Base-by-base conservation (phyloP, 2,113 vertebrate species). In the Barbus barbus region DNA sequence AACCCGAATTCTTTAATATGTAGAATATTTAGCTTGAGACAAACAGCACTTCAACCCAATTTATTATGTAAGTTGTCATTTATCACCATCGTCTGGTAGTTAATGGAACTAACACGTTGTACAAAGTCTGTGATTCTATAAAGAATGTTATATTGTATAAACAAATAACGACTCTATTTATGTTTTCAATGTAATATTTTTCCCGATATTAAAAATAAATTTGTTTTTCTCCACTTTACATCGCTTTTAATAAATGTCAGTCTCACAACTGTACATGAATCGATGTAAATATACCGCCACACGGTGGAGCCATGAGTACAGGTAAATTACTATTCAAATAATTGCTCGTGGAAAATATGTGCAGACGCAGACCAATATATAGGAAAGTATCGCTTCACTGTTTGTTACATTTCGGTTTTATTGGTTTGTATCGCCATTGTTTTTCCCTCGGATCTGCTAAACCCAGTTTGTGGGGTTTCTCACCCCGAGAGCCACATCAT, bases 61-160 rank as follows among this genome's bases (percentile, higher is more conserved):
- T 12, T n/a, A n/a, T 44, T 24, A 44, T 48, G 16, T 65, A 80
- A n/a, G 3, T 80, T 80, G 60, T 67, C 41, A 63, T 44, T 48
- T 67, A 67, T 2, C 58, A 31, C 78, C 78, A 67, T 67, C 78
- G 9, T 67, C 78, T 80, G 78, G 78, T 67, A 48, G 78, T 31
- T 67, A 28, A 46, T 51, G 2, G 4, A 80, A 80, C 41, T 31
- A n/a, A 31, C 33, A 65, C 4, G 13, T 73, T 44, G 11, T 13
- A 44, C 11, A 44, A 9, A 12, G 12, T 46, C 46, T 48, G 44
- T 53, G 16, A 53, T 53, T 56, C 41, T 44, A 12, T 44, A 11
- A 44, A 44, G 9, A 44, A 56, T 56, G 2, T 9, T 11, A 41
- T 9, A 41, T 12, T 12, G 11, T 44, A 46, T 44, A 53, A 8